Conservation (phyloP, 2,113 vertebrate genomes). For the Xyliphius kryptos region DNA sequence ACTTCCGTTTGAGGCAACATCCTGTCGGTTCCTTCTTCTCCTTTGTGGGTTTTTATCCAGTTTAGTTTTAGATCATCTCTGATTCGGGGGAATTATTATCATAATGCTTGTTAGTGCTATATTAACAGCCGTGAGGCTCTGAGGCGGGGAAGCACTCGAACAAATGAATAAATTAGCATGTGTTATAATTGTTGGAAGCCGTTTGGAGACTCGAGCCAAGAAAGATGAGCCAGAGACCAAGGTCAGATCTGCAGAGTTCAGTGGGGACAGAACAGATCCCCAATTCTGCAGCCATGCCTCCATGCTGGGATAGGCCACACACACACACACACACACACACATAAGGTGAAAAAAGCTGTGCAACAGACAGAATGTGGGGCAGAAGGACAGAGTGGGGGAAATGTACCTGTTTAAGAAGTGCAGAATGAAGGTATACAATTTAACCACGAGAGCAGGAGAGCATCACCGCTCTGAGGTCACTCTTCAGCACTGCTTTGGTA, state of each 20-base stretch:
- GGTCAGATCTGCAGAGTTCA: conserved; percentile 12
- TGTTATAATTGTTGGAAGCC: conserved; percentile 10
- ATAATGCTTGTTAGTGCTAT: conserved; percentile 14
- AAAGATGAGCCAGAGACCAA: conserved; percentile 8
- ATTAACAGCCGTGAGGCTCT: conserved; percentile 9
- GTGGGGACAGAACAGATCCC: conserved; percentile 8
- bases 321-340: neutral
- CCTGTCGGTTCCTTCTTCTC: neutral
- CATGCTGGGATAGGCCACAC: too few relatives aligned
- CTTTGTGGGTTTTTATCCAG: neutral
- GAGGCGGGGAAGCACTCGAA: neutral
- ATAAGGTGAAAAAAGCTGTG: neutral
- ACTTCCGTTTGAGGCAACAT: neutral
- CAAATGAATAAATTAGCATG: conserved; percentile 33
- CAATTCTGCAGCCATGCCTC: neutral
- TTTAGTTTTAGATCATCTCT: conserved; percentile 12
- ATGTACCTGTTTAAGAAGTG: conserved; percentile 5
- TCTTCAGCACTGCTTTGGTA: conserved; percentile 22
- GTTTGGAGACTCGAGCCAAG: conserved; percentile 5
- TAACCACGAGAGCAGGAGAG: conserved; percentile 17
- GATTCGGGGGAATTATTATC: conserved; percentile 3
- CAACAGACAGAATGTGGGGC: neutral
- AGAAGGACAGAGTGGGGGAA: neutral
- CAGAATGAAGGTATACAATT: conserved; percentile 21
- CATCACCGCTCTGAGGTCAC: conserved; percentile 16